These are phyloP conservation scores for Eptesicus fuscus DNA, from an alignment of 2,113 vertebrate genomes.

Conservation along the genomic window DNA sequence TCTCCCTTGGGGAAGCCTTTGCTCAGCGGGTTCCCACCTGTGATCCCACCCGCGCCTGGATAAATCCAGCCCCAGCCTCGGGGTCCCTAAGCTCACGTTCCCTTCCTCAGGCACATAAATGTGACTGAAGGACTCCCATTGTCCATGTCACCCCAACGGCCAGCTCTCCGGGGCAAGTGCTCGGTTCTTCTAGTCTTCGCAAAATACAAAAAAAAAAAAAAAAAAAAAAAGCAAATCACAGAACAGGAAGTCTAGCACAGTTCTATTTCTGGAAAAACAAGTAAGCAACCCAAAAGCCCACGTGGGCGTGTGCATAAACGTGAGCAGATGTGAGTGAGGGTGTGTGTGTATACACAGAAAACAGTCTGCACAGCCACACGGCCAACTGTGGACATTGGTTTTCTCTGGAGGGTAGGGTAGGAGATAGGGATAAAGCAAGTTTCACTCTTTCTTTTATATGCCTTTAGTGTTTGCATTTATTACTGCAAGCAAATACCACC, in stretches of 20 bases:
- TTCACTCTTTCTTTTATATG: not conserved
- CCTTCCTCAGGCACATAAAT: not conserved
- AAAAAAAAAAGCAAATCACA: not conserved
- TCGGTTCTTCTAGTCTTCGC: not conserved
- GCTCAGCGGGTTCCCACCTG: not conserved
- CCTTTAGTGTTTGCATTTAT: not conserved
- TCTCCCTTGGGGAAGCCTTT: not conserved
- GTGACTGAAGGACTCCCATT: not conserved
- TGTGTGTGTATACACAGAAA: not conserved
- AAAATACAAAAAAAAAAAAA: not conserved
- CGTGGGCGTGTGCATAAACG: too few species aligned
- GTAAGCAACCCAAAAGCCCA: not conserved
- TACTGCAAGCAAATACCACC: not conserved
- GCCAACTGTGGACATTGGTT: not conserved
- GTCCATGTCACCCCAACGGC: not conserved
- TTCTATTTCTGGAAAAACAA: slow-evolving; percentile 9
- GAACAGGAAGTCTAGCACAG: not conserved
- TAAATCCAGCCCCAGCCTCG: not conserved
- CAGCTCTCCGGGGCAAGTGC: not conserved
- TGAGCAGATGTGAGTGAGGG: not conserved
- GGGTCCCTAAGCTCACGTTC: not conserved
- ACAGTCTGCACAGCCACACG: not conserved
- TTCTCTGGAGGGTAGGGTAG: not conserved
- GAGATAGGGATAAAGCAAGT: not conserved
- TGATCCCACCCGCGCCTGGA: not conserved